Evolutionary conservation across 2,888 invertebrate species (phyloP).

Genomic region (Cremastinae sp.): DNA sequence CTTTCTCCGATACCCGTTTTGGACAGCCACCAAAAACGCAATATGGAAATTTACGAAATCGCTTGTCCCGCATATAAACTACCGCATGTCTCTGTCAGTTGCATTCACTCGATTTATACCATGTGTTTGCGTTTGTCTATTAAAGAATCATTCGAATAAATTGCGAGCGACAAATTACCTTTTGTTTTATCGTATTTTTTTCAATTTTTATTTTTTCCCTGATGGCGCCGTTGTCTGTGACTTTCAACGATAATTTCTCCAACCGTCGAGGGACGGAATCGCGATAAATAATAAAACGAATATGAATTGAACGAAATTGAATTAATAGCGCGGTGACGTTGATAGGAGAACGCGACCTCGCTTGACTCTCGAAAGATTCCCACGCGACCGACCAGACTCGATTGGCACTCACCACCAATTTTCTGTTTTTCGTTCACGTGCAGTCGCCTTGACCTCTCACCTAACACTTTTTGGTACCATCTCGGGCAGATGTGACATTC

Average conservation of each 20-base stretch:
- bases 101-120: conserved; percentile 8
- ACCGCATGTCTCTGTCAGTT: background rate
- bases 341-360: conserved; percentile 52
- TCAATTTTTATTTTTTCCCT: background rate
- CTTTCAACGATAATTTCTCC: conserved; percentile 28
- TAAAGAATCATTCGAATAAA: conserved; percentile 14
- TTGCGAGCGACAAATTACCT: background rate
- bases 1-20: conserved; percentile 35
- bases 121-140: background rate
- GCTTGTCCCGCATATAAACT: conserved; percentile 18
- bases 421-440: conserved; percentile 25
- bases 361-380: conserved; percentile 65
- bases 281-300: conserved; percentile 40
- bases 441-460: conserved; percentile 43
- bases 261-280: conserved; percentile 15
- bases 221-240: conserved; percentile 15
- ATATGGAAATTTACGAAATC: conserved; percentile 40
- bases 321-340: conserved; percentile 54
- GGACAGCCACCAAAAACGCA: conserved; percentile 21
- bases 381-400: conserved; percentile 61
- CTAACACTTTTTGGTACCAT: conserved; percentile 39
- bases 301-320: conserved; percentile 60
- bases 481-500: conserved; percentile 16
- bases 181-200: background rate
- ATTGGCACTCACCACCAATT: conserved; percentile 19